Conservation (phyloP, 2,888 invertebrate genomes). For the Keiferia lycopersicella region DNA sequence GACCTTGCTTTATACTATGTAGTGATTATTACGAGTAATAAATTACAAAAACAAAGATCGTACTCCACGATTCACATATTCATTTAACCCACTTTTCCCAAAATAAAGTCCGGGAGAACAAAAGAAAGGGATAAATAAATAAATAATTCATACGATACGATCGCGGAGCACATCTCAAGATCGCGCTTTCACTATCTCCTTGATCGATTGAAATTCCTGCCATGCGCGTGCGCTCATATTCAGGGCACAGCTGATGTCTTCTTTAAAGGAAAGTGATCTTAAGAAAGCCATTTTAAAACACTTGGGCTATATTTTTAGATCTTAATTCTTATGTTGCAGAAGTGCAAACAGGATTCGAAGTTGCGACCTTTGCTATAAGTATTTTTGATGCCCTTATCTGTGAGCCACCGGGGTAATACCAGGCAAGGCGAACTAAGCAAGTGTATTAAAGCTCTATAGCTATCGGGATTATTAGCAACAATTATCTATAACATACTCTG, state of each 20-base stretch:
- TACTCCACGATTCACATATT: not conserved
- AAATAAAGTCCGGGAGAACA: slow-evolving; percentile 10
- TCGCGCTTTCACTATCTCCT: slow-evolving; percentile 20
- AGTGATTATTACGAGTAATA: not conserved
- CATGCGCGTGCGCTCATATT: slow-evolving; percentile 17
- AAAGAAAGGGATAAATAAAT: not conserved
- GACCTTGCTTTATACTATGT: no score
- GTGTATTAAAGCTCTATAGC: no score
- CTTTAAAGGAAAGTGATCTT: not conserved
- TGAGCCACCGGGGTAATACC: no score
- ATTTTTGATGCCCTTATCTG: no score
- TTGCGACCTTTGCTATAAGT: no score
- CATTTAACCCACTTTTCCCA: slow-evolving; percentile 6
- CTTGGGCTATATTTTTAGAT: no score
- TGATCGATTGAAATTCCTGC: slow-evolving; percentile 16
- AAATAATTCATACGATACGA: slow-evolving; percentile 5
- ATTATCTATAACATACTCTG: no score
- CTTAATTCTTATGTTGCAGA: no score
- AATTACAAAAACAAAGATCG: not conserved
- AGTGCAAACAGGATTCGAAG: no score
- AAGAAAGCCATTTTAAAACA: not conserved
- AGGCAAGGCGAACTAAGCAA: no score
- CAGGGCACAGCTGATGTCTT: slow-evolving; percentile 10
- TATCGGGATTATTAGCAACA: no score
- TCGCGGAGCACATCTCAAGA: slow-evolving; percentile 13